Conservation (phyloP, 53 echinoderm and acorn worm genomes). For the Echinarachnius parma region DNA sequence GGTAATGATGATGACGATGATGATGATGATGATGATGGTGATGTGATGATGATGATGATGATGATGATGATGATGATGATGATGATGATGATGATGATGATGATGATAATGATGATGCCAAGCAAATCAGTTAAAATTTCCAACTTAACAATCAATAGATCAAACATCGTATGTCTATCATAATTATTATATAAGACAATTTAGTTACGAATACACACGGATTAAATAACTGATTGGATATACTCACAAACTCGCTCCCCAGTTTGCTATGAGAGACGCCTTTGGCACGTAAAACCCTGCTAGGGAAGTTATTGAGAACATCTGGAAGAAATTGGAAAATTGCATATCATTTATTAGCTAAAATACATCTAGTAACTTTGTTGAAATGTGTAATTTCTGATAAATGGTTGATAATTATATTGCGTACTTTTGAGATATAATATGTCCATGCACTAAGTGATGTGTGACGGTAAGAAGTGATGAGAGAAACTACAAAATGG, state of each 20-base stretch:
- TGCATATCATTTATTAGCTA: neutral
- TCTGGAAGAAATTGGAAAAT: slow-evolving; percentile 15
- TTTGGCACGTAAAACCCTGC: slow-evolving; percentile 62
- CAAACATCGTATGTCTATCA: no score
- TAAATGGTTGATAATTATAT: no score
- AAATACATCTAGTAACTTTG: neutral
- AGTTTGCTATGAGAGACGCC: slow-evolving; percentile 54
- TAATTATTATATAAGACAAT: no score
- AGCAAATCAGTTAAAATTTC: no score
- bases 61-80: no score
- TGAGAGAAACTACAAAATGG: no score
- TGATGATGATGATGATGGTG: no score
- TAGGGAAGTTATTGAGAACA: slow-evolving; percentile 58
- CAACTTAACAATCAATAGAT: no score
- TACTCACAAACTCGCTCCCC: slow-evolving; percentile 75
- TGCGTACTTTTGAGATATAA: no score
- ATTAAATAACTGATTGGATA: neutral
- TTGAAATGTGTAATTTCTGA: neutral
- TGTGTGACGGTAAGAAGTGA: no score
- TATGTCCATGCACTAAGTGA: no score
- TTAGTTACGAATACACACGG: no score
- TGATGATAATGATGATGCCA: neutral
- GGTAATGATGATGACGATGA: neutral
- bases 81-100: neutral
- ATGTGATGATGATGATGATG: neutral